These are phyloP conservation scores for Centrocercus urophasianus DNA, from an alignment of 2,113 vertebrate genomes.

Conservation along the genomic window DNA sequence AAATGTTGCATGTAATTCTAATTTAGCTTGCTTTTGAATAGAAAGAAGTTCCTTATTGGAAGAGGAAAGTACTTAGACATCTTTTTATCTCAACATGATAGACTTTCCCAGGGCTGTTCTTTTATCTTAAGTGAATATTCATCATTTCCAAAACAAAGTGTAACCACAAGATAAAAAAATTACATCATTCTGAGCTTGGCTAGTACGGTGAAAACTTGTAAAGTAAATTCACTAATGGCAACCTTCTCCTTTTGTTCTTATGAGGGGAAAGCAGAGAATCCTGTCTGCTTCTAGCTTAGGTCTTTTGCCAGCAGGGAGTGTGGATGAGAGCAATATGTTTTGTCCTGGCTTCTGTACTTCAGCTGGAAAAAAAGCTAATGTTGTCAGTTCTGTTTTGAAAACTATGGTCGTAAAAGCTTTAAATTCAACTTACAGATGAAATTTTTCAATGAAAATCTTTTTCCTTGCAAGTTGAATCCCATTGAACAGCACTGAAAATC, in stretches of 20 bases:
- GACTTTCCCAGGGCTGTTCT: not conserved
- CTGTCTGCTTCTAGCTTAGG: not conserved
- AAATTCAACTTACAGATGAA: not conserved
- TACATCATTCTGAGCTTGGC: not conserved
- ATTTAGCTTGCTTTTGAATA: not conserved
- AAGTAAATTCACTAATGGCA: not conserved
- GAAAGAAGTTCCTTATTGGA: not conserved
- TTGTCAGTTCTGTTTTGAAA: not conserved
- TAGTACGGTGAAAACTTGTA: not conserved
- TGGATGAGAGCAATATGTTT: not conserved
- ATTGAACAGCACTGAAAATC: not conserved
- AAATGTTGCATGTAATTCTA: not conserved
- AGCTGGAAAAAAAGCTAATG: not conserved
- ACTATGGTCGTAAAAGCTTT: not conserved
- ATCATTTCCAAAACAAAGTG: not conserved
- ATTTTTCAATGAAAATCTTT: not conserved
- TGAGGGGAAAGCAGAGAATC: not conserved
- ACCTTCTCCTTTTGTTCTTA: not conserved
- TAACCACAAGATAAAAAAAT: not conserved
- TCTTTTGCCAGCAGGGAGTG: not conserved
- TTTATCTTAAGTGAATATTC: not conserved
- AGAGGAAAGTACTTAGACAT: not conserved
- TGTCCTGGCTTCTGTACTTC: not conserved
- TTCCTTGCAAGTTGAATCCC: not conserved
- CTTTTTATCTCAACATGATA: not conserved